phyloP scores from a whole-genome alignment of 2,113 vertebrate genomes.

The Forbesichthys papilliferus region DNA sequence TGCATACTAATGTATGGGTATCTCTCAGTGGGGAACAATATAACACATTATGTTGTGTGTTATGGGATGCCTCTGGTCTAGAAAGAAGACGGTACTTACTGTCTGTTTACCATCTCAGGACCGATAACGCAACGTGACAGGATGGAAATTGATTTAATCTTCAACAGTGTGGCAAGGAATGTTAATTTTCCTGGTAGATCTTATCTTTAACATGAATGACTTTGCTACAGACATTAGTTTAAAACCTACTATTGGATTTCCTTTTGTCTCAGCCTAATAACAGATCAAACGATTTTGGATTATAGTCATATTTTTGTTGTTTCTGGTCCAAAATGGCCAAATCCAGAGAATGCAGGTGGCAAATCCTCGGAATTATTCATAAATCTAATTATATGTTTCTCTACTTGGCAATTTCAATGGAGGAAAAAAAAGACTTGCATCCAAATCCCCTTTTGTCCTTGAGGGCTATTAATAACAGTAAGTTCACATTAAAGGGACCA shows the following conservation, averaged over 20 bases:
- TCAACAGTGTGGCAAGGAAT: constrained; percentile 60
- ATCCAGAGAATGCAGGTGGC: constrained; percentile 62
- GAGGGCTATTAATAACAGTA: constrained; percentile 71
- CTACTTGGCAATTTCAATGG: constrained; percentile 51
- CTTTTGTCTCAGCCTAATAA: constrained; percentile 66
- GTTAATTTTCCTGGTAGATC: constrained; percentile 71
- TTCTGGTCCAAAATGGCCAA: constrained; percentile 51
- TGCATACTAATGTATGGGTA: constrained; percentile 43
- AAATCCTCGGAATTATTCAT: constrained; percentile 69
- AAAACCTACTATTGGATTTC: constrained; percentile 52
- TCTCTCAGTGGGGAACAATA: constrained; percentile 53
- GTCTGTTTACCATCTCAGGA: constrained; percentile 65
- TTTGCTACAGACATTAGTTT: constrained; percentile 60
- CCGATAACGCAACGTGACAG: constrained; percentile 69
- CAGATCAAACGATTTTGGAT: constrained; percentile 71
- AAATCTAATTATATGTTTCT: constrained; percentile 68
- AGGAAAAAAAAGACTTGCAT: constrained; percentile 61
- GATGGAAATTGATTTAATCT: constrained; percentile 72
- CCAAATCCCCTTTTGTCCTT: constrained; percentile 70
- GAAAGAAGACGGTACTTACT: constrained; percentile 60
- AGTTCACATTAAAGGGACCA: constrained; percentile 63
- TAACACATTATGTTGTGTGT: constrained; percentile 48
- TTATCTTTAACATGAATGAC: constrained; percentile 62
- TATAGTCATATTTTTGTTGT: constrained; percentile 56
- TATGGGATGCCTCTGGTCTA: constrained; percentile 49